Base-by-base conservation (phyloP, 1,140 invertebrate genomes). In the Trachelipus rathkii region DNA sequence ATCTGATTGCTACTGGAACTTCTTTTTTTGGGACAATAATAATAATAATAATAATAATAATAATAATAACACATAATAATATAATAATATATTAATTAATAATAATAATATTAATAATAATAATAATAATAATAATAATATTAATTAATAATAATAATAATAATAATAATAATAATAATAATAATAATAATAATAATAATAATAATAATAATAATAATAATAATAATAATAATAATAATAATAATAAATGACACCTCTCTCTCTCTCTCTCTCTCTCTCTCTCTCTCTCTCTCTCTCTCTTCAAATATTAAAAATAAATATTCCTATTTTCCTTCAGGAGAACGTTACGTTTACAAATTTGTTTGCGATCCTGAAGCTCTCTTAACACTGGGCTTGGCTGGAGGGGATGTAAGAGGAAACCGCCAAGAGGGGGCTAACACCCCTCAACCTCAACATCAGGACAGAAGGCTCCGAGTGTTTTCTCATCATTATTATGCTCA, bases 281-380 rank as follows among this genome's bases (percentile, higher is more conserved):
- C 33, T 33, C 33, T 33, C 33, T 33, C 33, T 33, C 33, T 33
- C 33, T 33, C 33, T 33, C 33, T 33, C 33, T 33, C 33, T 33
- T n/a, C n/a, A n/a, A n/a, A n/a, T n/a, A n/a, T n/a, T n/a, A n/a
- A n/a, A n/a, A n/a, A n/a, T n/a, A n/a, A n/a, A n/a, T n/a, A n/a
- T n/a, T n/a, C n/a, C 33, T 33, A 1, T 33, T 33, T 6, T 33
- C 33, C 6, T 6, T 33, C 33, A 89, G 94, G 95, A 0, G 95
- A 97, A 84, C 89, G 95, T 79, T 97, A 97, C 86, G 95, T 97
- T 11, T 97, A 97, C 86, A 95, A 95, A 85, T 97, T 97, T 84
- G 94, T 97, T 0, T 97, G 95, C 85, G 94, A 96, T 85, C 95
- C 94, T 1, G 94, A 96, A 81, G 93, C 94, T 0, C 87, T 96